Base-by-base conservation (phyloP, 2,797 vertebrate species). In the Spinus olivaceus region DNA sequence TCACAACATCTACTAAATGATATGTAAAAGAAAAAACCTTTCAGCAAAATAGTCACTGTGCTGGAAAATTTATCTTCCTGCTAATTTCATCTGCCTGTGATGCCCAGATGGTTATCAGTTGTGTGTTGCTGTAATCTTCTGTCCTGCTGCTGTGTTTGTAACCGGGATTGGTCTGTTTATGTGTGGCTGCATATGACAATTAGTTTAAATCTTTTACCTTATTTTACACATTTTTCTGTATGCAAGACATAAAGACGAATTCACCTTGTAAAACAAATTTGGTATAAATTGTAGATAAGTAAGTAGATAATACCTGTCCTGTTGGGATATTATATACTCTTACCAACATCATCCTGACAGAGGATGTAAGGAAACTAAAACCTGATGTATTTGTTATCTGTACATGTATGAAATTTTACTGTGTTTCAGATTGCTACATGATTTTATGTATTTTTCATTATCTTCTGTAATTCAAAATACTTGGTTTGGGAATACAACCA, bases 91-190 rank as follows among this genome's bases (percentile, higher is more conserved):
- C 14, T 17, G 57, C 16, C n/a, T 82, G 24, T 61, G 57, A 65
- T 82, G 39, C 42, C 60, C 54, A 80, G 60, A 74, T 85, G 57
- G 35, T 69, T 93, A 44, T 90, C 54, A 50, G 32, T 46, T 71
- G 22, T 56, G 44, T 78, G 50, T 25, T 88, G 25, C 46, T 33
- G 27, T 74, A 59, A 64, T 83, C 35, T 77, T 60, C 46, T 81
- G 39, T 88, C 22, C 72, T 86, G 39, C 10, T 86, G 57, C 27
- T 74, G 86, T 94, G 61, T 93, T 83, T 90, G n/a, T 93, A 80
- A 54, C 32, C 8, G 35, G 41, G 33, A 65, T 46, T 63, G 44
- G 67, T 78, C n/a, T 4, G 4, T 42, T 90, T 73, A 60, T 37
- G 4, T 67, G 30, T 74, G 30, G 32, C 44, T 81, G 37, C 18